phyloP scores from a whole-genome alignment of 2,113 vertebrate genomes.

The Nyctibius bracteatus region DNA sequence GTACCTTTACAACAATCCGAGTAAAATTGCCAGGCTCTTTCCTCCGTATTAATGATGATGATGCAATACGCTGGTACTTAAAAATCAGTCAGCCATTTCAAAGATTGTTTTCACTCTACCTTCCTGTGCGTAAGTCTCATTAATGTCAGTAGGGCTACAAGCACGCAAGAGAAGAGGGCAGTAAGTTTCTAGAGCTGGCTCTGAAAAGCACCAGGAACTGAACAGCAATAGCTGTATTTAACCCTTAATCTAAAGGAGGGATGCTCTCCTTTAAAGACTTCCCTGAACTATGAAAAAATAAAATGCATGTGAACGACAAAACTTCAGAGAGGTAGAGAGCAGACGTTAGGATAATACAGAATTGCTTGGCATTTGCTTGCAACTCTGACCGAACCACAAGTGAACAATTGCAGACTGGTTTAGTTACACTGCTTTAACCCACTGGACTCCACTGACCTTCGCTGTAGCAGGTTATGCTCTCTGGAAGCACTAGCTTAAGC shows the following conservation, averaged over 20 bases:
- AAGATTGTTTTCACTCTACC: background rate
- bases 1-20: background rate
- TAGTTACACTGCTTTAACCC: background rate
- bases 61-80: background rate
- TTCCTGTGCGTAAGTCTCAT: background rate
- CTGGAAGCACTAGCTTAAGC: background rate
- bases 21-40: background rate
- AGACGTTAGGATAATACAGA: background rate
- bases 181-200: background rate
- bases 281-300: background rate
- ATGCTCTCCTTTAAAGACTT: background rate
- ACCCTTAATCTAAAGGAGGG: background rate
- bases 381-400: accelerated
- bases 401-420: background rate
- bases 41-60: background rate
- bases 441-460: accelerated
- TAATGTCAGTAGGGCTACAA: background rate
- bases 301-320: accelerated
- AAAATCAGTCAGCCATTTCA: background rate
- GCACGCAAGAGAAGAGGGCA: background rate
- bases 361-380: background rate
- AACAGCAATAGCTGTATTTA: background rate
- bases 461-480: background rate
- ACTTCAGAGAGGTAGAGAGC: background rate
- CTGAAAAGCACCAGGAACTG: background rate